Percentiles rank a stretch among this genome's conserved stretches.
phyloP scores from a whole-genome alignment of 2,888 invertebrate genomes.

The Rhagonycha lutea region DNA sequence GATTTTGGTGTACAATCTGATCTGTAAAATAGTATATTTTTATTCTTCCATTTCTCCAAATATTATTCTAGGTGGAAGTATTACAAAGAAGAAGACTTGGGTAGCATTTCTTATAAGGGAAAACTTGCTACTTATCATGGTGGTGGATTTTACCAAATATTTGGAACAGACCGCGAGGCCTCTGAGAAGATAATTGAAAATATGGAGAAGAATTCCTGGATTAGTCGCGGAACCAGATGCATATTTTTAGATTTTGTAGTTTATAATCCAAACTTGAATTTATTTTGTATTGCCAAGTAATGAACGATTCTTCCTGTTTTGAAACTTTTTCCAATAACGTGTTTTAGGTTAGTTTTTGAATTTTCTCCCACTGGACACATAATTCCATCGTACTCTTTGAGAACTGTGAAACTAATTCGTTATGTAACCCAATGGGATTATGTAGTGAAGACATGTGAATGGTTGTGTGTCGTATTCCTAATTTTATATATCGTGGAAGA shows the following conservation, averaged over 20 bases:
- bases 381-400: constrained; percentile 61
- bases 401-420: constrained; percentile 62
- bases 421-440: constrained; percentile 59
- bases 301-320: neutral
- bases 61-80: constrained; percentile 53
- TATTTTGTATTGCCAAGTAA: constrained; percentile 68
- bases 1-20: constrained; percentile 54
- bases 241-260: constrained; percentile 73
- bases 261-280: constrained; percentile 74
- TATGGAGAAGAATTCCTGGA: constrained; percentile 65
- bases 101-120: constrained; percentile 56
- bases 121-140: constrained; percentile 59
- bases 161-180: constrained; percentile 52
- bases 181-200: constrained; percentile 55
- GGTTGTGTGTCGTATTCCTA: constrained; percentile 60
- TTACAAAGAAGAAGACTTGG: constrained; percentile 48
- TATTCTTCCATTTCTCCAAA: neutral
- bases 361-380: constrained; percentile 73
- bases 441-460: constrained; percentile 59
- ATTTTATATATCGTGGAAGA: constrained; percentile 65
- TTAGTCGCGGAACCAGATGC: constrained; percentile 68
- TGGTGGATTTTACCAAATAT: constrained; percentile 61
- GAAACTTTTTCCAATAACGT: neutral
- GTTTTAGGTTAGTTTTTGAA: constrained; percentile 66
- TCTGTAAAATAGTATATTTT: constrained; percentile 47